These are phyloP conservation scores for Equus przewalskii DNA, from an alignment of 2,113 vertebrate genomes.

Conservation along the genomic window DNA sequence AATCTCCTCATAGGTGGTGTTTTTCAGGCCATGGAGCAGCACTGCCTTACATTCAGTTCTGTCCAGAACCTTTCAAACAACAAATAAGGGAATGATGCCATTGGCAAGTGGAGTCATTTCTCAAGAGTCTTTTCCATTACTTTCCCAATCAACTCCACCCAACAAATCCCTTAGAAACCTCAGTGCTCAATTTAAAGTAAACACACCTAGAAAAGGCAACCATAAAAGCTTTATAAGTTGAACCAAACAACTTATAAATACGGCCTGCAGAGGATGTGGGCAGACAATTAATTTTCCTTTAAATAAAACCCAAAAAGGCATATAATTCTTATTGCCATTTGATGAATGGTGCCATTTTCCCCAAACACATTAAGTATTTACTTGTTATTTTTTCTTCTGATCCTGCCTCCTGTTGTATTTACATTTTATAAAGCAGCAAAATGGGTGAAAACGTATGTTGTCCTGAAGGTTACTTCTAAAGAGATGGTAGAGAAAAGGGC, in stretches of 20 bases:
- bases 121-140: not conserved
- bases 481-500: not conserved
- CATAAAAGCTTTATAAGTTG: not conserved
- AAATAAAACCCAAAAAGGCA: slow-evolving; percentile 62
- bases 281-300: slow-evolving; percentile 55
- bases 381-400: slow-evolving; percentile 39
- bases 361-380: not conserved
- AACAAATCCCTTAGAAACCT: not conserved
- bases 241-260: not conserved
- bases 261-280: not conserved
- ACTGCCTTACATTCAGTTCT: not conserved
- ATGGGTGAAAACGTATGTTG: slow-evolving; percentile 30
- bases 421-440: slow-evolving; percentile 62
- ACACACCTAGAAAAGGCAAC: slow-evolving; percentile 29
- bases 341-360: not conserved
- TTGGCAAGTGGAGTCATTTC: not conserved
- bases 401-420: slow-evolving; percentile 17
- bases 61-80: not conserved
- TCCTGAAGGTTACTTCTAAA: slow-evolving; percentile 23
- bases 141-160: not conserved
- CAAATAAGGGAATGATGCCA: not conserved
- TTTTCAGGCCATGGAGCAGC: not conserved
- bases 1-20: not conserved
- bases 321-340: slow-evolving; percentile 32
- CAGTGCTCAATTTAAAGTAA: not conserved